These are phyloP conservation scores for Micrasema minimum DNA, from an alignment of 1,140 invertebrate species.

Conservation along the genomic window DNA sequence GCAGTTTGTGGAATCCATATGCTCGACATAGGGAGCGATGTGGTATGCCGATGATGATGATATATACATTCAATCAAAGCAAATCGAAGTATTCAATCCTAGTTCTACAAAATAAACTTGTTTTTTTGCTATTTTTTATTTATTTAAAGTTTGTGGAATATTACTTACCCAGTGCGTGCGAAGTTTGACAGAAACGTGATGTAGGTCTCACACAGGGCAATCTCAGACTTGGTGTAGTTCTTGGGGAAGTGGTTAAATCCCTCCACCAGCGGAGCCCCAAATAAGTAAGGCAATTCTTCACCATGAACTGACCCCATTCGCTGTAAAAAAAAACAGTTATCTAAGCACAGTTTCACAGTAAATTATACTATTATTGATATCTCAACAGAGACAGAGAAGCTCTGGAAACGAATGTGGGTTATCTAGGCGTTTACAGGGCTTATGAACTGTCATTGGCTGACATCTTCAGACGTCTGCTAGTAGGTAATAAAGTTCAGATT, in stretches of 20 bases:
- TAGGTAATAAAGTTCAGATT: no score
- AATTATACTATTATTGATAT: no score
- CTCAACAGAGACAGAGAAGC: no score
- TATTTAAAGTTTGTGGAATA: background rate
- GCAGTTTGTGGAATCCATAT: no score
- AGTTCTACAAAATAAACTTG: background rate
- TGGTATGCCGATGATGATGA: no score
- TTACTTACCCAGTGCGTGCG: constrained; percentile 92
- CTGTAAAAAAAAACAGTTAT: constrained; percentile 67
- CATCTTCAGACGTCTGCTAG: no score
- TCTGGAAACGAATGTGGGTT: no score
- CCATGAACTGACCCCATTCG: constrained; percentile 90
- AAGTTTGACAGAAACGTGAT: constrained; percentile 98
- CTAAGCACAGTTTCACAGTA: no score
- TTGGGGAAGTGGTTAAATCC: constrained; percentile 84
- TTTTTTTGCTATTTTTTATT: background rate
- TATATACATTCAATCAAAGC: no score
- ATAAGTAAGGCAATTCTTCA: constrained; percentile 92
- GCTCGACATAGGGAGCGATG: no score
- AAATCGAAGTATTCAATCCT: background rate
- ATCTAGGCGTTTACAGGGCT: no score
- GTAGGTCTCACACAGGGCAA: constrained; percentile 88
- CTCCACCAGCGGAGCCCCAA: constrained; percentile 83
- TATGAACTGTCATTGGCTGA: no score
- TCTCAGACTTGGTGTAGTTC: constrained; percentile 91